A percentile compares a stretch with the other conserved stretches of the same genome.
phyloP scores from a whole-genome alignment of 2,113 vertebrate genomes.

The Amia ocellicauda region DNA sequence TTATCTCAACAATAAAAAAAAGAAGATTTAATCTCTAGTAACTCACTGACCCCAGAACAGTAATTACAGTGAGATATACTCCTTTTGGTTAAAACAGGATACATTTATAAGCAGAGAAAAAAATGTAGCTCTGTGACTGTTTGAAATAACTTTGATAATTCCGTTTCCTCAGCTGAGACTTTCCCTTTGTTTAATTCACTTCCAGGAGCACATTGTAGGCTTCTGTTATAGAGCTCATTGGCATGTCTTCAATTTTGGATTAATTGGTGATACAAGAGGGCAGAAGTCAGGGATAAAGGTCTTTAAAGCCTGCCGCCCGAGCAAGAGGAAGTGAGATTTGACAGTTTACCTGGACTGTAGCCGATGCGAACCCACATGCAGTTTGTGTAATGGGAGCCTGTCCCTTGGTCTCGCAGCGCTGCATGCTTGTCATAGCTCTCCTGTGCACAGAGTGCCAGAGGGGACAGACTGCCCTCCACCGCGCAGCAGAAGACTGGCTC shows the following conservation, averaged over 20 bases:
- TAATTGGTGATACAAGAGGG: not conserved
- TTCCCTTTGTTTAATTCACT: not conserved
- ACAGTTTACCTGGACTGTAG: conserved; percentile 52
- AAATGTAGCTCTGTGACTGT: too few species aligned
- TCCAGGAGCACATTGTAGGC: not conserved
- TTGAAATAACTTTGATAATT: too few species aligned
- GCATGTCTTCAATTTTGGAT: too few species aligned
- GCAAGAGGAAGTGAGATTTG: conserved; percentile 49
- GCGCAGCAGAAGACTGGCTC: not conserved
- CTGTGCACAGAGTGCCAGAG: not conserved
- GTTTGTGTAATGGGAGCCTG: conserved; percentile 39
- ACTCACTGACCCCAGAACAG: too few species aligned
- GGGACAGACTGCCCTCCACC: not conserved
- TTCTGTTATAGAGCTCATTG: too few species aligned
- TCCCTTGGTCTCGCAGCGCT: conserved; percentile 26
- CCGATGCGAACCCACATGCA: conserved; percentile 36
- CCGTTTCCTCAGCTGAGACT: too few species aligned
- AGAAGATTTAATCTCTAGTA: too few species aligned
- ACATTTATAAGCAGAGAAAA: too few species aligned
- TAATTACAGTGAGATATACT: too few species aligned
- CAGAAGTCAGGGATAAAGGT: conserved; percentile 25
- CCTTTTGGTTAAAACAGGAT: too few species aligned
- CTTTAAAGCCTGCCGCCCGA: conserved; percentile 29
- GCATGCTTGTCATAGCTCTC: conserved; percentile 37
- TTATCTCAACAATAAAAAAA: too few species aligned